Evolutionary conservation across 2,888 invertebrate genomes (phyloP), one percentile per base, ranked within the genome.

Genomic region (Pegoplata infirma): DNA sequence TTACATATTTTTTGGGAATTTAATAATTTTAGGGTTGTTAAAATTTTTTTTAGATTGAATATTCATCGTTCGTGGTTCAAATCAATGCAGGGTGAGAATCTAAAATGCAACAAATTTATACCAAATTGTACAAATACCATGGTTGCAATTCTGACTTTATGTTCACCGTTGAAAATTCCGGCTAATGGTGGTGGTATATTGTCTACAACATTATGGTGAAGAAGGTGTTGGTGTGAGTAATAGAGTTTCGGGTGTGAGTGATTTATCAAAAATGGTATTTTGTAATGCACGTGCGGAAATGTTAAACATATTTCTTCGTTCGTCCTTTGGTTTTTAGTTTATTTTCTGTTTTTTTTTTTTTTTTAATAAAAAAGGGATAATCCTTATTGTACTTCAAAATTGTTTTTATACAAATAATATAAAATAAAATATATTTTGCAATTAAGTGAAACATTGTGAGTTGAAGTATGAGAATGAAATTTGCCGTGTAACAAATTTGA

Each of bases 261-360:
- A 12, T 7, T 23, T 23, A 6, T 25, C 7, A 7, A 6, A 2
- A 51, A 51, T 14, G n/a, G 14, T 21, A 61, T 47, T 53, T 58
- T 68, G 61, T 19, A 63, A 19, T 69, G 75, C 75, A 76, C 75
- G 73, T 72, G 76, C 76, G 55, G 76, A 59, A 77, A 72, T 72
- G 73, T 77, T 59, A 61, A 77, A 66, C n/a, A n/a, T 73, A 61
- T 49, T 61, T 66, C 47, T 67, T 32, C 16, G 16, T 21, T 36
- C 14, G 8, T 44, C 3, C 44, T 68, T 44, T 25, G 40, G 17
- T 49, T 49, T 46, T n/a, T n/a, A n/a, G n/a, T n/a, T n/a, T n/a
- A n/a, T 40, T 55, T 32, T 49, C 1, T 47, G 6, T 55, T 59
- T 47, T 66, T 32, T 53, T 17, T 53, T 40, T 53, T 7, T 32